A percentile compares a stretch with the other conserved stretches of the same genome.
Evolutionary conservation across 2,797 vertebrate genomes (phyloP).

Genomic region (Cheirogaleus major): DNA sequence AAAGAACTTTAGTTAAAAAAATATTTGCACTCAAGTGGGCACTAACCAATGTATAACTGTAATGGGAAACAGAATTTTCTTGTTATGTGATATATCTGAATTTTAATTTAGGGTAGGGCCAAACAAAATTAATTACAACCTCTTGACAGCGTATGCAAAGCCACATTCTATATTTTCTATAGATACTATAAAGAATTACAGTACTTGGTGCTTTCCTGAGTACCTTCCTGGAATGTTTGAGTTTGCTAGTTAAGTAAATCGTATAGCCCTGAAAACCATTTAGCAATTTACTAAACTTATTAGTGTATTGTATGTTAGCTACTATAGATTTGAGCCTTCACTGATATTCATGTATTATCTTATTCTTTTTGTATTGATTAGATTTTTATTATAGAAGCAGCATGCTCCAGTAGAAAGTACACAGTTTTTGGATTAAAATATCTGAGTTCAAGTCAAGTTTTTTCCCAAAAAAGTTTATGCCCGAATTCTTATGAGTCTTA

Average conservation of each 20-base stretch:
- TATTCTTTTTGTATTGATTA: background rate
- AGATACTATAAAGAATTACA: background rate
- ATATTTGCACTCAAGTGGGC: background rate
- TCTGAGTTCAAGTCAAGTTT: background rate
- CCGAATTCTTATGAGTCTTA: background rate
- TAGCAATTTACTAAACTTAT: background rate
- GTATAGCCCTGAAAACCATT: background rate
- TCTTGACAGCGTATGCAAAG: background rate
- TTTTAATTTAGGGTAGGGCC: background rate
- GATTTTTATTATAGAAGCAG: background rate
- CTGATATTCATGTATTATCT: background rate
- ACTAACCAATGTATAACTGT: background rate
- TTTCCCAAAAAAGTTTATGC: background rate
- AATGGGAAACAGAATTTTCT: constrained; percentile 51
- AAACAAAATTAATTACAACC: background rate
- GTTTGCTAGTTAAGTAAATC: background rate
- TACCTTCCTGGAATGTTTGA: background rate
- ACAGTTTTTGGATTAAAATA: background rate
- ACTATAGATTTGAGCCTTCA: background rate
- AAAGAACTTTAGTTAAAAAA: background rate
- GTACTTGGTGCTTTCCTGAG: background rate
- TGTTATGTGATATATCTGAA: background rate
- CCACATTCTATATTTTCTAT: constrained; percentile 30
- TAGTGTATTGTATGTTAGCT: background rate
- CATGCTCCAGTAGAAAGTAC: background rate